phyloP scores from a whole-genome alignment of 2,888 invertebrate genomes.

The Ethmia dodecea region DNA sequence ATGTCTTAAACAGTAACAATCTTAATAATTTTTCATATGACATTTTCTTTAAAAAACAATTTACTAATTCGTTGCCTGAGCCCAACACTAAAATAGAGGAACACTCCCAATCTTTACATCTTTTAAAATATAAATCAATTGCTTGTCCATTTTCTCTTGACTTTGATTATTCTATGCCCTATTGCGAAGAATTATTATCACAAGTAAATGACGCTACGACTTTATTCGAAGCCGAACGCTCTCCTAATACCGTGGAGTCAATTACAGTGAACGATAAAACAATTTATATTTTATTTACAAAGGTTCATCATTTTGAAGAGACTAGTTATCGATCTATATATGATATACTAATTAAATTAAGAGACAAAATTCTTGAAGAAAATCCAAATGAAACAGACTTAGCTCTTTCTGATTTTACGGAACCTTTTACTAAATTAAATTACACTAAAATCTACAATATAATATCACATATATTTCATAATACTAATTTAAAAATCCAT shows the following conservation, averaged over 20 bases:
- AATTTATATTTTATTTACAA: conserved; percentile 12
- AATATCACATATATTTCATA: neutral
- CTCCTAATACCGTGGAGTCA: conserved; percentile 1
- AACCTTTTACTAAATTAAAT: conserved; percentile 1
- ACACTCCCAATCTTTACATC: conserved; percentile 10
- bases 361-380: conserved; percentile 3
- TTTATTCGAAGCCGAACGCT: conserved; percentile 6
- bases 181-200: conserved; percentile 9
- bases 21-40: neutral
- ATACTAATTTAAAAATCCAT: neutral
- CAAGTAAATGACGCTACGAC: conserved; percentile 1
- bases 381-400: conserved; percentile 2
- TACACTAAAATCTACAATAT: neutral
- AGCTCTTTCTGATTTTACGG: conserved; percentile 1
- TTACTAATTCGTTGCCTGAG: conserved; percentile 2
- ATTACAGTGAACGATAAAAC: conserved; percentile 5
- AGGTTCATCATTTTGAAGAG: conserved; percentile 15
- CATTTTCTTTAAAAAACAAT: neutral
- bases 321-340: conserved; percentile 10
- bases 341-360: conserved; percentile 11
- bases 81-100: conserved; percentile 3
- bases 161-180: conserved; percentile 12
- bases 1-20: neutral
- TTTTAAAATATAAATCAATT: conserved; percentile 7
- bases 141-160: conserved; percentile 10